phyloP scores from a whole-genome alignment of 1,140 invertebrate genomes.

The Nasonia longicornis region DNA sequence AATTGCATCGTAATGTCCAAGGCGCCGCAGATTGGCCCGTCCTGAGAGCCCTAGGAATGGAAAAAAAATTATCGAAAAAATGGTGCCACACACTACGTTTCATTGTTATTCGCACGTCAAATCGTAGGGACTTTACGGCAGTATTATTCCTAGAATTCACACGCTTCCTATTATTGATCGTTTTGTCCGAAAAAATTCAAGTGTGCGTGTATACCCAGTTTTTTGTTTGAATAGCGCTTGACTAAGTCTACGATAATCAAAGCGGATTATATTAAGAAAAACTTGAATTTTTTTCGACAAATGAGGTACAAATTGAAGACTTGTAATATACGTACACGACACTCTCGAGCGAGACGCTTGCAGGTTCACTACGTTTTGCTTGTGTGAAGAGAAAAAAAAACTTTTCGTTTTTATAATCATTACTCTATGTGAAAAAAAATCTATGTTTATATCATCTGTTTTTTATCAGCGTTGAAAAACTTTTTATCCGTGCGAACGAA shows the following conservation, averaged over 20 bases:
- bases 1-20: background rate
- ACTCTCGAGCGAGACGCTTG: background rate
- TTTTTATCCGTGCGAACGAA: background rate
- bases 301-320: background rate
- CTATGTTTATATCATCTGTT: background rate
- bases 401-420: background rate
- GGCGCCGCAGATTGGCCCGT: background rate
- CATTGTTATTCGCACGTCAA: background rate
- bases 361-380: constrained; percentile 19
- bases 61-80: background rate
- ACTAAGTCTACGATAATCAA: background rate
- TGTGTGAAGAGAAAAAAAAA: background rate
- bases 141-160: constrained; percentile 13
- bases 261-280: background rate
- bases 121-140: constrained; percentile 9
- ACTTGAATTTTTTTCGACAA: constrained; percentile 9
- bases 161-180: background rate
- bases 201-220: background rate
- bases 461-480: background rate
- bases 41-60: background rate
- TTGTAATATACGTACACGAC: constrained; percentile 9
- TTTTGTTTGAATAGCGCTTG: constrained; percentile 4
- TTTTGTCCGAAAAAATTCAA: background rate
- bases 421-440: background rate
- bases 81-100: background rate